Evolutionary conservation across 2,888 invertebrate genomes (phyloP).

Genomic region (Drosophila falleni): DNA sequence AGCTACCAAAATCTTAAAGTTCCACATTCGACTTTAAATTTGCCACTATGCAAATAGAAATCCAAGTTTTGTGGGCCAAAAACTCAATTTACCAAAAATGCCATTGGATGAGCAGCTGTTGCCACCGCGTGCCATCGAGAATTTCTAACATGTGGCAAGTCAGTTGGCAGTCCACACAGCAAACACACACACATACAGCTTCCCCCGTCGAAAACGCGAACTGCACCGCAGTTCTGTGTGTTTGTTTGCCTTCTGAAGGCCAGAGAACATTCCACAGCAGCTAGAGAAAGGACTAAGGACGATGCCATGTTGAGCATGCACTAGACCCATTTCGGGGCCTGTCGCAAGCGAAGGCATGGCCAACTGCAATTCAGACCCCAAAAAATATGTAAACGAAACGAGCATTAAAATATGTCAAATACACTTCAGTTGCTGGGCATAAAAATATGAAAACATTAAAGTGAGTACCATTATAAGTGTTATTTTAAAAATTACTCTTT

Average conservation of each 20-base stretch:
- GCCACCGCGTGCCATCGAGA: conserved; percentile 46
- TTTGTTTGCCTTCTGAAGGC: conserved; percentile 64
- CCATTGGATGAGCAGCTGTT: conserved; percentile 37
- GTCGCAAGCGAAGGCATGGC: conserved; percentile 1
- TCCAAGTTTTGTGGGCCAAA: conserved; percentile 54
- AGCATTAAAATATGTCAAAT: conserved; percentile 20
- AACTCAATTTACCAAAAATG: conserved; percentile 70
- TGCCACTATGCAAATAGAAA: conserved; percentile 73
- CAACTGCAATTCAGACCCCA: conserved; percentile 21
- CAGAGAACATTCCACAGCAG: conserved; percentile 30
- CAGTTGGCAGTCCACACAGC: conserved; percentile 44
- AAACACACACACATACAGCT: not conserved
- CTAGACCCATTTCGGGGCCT: conserved; percentile 61
- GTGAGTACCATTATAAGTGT: too few species aligned
- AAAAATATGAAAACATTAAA: too few species aligned
- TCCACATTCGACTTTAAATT: conserved; percentile 35
- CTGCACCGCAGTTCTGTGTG: conserved; percentile 46
- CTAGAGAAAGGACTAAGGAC: conserved; percentile 40
- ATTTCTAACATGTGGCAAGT: conserved; percentile 66
- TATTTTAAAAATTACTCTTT: too few species aligned
- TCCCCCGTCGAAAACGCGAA: conserved; percentile 17
- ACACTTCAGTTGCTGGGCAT: not conserved
- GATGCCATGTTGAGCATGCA: conserved; percentile 64
- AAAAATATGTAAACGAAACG: conserved; percentile 9
- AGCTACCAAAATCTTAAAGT: conserved; percentile 33